These are phyloP conservation scores for Dryococelus australis DNA, from an alignment of 2,888 invertebrate genomes.

Conservation along the genomic window DNA sequence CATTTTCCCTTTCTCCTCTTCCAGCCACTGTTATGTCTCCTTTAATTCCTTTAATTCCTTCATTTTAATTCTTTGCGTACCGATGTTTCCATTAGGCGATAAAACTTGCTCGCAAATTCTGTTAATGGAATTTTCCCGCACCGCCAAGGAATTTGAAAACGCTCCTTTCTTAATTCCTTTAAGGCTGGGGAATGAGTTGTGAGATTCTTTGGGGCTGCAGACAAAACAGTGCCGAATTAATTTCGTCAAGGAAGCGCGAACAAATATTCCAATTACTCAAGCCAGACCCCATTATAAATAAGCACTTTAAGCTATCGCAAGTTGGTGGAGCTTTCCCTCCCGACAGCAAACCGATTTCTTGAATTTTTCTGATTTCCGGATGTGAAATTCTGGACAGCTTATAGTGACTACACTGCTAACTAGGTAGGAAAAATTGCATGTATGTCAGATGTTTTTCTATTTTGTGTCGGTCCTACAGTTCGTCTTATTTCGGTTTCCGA, in stretches of 20 bases:
- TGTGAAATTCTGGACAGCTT: too few relatives aligned
- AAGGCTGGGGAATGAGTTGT: neutral
- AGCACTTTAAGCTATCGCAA: too few relatives aligned
- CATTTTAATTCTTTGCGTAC: conserved; percentile 16
- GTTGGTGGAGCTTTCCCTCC: too few relatives aligned
- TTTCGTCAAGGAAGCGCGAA: neutral
- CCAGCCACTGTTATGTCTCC: neutral
- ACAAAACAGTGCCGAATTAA: neutral
- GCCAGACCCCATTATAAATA: neutral
- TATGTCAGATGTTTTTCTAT: too few relatives aligned
- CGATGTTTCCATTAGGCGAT: conserved; percentile 16
- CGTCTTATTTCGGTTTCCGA: too few relatives aligned
- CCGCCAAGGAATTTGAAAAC: conserved; percentile 9
- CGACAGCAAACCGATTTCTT: too few relatives aligned
- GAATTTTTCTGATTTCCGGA: too few relatives aligned
- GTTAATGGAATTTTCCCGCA: neutral
- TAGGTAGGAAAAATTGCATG: too few relatives aligned
- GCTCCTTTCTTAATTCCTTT: neutral
- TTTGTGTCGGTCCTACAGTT: too few relatives aligned
- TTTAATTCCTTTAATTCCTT: conserved; percentile 16
- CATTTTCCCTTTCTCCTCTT: neutral
- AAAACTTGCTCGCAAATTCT: neutral
- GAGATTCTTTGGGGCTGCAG: neutral
- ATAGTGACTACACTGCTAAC: too few relatives aligned
- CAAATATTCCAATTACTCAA: neutral